Base-by-base conservation (phyloP, 2,113 vertebrate species). In the Syrrhaptes paradoxus region DNA sequence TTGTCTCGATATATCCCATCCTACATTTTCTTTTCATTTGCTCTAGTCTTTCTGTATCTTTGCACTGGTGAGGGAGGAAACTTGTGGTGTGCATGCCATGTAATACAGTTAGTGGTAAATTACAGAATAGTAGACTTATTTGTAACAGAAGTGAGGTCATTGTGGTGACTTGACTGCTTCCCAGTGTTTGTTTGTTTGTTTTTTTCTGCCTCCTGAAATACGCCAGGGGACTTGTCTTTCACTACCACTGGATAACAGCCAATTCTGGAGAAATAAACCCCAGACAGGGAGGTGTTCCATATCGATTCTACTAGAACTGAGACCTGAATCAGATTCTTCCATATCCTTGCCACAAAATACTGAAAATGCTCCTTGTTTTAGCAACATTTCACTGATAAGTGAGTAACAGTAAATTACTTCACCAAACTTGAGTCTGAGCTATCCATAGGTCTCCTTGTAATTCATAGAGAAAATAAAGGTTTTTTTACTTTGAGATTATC, bases 241-340 rank as follows among this genome's bases (percentile, higher is more conserved):
- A 46, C 19, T 26, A 17, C 11, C 1, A 1, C 6, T n/a, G 25
- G 31, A 18, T 34, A 38, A 57, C 3, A 0, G 31, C 3, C 13
- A 41, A 1, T 41, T 83, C 49, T 73, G 21, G 10, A 62, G 25
- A 67, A 41, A 25, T 13, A 85, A 85, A 68, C 3, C 7, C 20
- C 21, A 49, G 16, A 46, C 4, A 3, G 5, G 6, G 11, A 71
- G 17, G 31, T n/a, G 8, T 20, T 76, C 38, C 4, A 10, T 65
- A 36, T 13, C 52, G 16, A 51, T 65, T 68, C 36, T 38, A 20
- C 22, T 25, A 26, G 18, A 84, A 29, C 4, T 48, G 17, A 62
- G 49, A 79, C 18, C 20, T 43, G 34, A 52, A 68, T 63, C 11
- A 51, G 5, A 31, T 67, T 76, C 18, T 51, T 46, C 5, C 32